Base-by-base conservation (phyloP, 2,888 invertebrate species). In the Fragum whitleyi region DNA sequence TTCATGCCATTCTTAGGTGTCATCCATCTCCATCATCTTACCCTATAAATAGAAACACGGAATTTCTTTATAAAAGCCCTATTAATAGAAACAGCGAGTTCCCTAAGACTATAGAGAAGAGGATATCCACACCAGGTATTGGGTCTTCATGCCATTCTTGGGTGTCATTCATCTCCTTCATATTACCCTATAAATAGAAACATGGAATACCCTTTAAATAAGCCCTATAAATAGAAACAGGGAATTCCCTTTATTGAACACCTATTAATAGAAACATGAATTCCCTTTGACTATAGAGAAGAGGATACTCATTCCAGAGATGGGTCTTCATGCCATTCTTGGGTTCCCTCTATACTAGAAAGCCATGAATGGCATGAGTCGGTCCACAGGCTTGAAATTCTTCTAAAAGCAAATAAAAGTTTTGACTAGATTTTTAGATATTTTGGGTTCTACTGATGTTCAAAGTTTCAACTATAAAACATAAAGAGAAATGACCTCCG, bases 61-160 rank as follows among this genome's bases (percentile, higher is more conserved):
- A 36, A 36, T 9, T 36, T 9, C 32, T 9, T 36, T 36, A 36
- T 36, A 36, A 36, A 36, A 36, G 2, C 47, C 14, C 47, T 47
- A 47, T 47, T 9, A 47, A 47, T 47, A 47, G 47, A 47, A 47
- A 47, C 47, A 47, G 47, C 7, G 39, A 39, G 14, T 9, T 39
- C 6, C 39, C n/a, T n/a, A n/a, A n/a, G n/a, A 39, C 39, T 39
- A 39, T 39, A 39, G 39, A 39, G 7, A 39, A 6, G 14, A 14
- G 76, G 16, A 65, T 68, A 19, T 79, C 86, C 81, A 88, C 83
- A 14, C 83, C 86, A 1, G 90, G 90, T 36, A 88, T 85, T 14
- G 87, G 88, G 39, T 90, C 90, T 53, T 90, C 90, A 59, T 90
- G 88, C 88, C 88, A 90, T 73, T 90, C 90, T 62, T 83, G 78